Conservation (phyloP, 53 echinoderm and acorn worm genomes). For the Paracentrotus lividus region DNA sequence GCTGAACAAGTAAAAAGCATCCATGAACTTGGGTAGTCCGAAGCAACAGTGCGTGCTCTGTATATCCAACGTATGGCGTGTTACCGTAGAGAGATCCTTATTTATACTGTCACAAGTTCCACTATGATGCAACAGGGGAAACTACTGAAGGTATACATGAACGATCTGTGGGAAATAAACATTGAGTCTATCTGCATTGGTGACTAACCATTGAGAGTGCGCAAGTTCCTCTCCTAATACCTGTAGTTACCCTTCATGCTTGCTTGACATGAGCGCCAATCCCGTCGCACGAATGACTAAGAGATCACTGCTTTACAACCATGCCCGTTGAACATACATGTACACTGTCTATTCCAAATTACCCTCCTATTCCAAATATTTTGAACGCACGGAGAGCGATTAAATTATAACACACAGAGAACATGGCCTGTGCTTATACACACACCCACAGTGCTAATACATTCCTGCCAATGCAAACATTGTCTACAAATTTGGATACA, state of each 20-base stretch:
- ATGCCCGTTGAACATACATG: neutral
- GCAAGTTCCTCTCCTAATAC: slow-evolving; percentile 26
- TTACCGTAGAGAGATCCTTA: neutral
- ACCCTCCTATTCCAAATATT: neutral
- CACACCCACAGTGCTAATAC: slow-evolving; percentile 48
- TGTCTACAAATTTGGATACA: slow-evolving; percentile 35
- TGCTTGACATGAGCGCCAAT: neutral
- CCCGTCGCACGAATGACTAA: slow-evolving; percentile 38
- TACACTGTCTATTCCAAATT: neutral
- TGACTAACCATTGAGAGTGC: slow-evolving; percentile 40
- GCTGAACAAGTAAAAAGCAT: neutral
- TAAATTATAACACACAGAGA: slow-evolving; percentile 27
- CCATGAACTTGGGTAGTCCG: slow-evolving; percentile 40
- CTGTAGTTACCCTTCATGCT: too few relatives aligned
- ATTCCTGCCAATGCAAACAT: slow-evolving; percentile 49
- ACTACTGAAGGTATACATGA: neutral
- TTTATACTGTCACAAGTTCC: neutral
- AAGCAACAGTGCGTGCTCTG: slow-evolving; percentile 26
- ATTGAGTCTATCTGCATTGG: neutral
- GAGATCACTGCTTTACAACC: neutral
- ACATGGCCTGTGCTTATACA: neutral
- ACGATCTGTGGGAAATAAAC: neutral
- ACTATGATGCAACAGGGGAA: neutral
- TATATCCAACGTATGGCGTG: slow-evolving; percentile 24
- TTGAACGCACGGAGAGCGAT: neutral